phyloP scores from a whole-genome alignment of 2,797 vertebrate genomes.

The Meda fulgida region DNA sequence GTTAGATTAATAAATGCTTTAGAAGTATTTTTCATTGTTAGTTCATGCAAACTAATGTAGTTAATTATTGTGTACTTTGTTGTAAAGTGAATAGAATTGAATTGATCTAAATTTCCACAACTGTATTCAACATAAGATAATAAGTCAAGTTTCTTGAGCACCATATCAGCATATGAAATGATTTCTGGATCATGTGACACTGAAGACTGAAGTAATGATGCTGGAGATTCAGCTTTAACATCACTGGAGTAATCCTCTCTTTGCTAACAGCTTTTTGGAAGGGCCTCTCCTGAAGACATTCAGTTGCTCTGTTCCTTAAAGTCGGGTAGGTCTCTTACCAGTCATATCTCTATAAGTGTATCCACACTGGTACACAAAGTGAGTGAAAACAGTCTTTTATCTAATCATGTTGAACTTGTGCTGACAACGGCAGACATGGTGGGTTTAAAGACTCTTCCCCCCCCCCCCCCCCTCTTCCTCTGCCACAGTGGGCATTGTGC shows the following conservation, averaged over 20 bases:
- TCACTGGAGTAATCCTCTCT: neutral
- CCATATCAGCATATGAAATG: neutral
- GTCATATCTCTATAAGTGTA: constrained; percentile 40
- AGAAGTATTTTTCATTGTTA: neutral
- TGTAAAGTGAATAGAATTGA: neutral
- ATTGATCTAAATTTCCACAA: neutral
- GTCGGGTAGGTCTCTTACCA: constrained; percentile 1
- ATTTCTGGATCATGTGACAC: neutral
- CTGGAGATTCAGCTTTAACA: neutral
- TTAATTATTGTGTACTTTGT: neutral
- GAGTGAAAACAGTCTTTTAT: constrained; percentile 68
- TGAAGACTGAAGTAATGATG: neutral
- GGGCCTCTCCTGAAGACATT: neutral
- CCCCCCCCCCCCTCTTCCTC: constrained; percentile 59
- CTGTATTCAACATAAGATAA: neutral
- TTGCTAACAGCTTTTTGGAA: neutral
- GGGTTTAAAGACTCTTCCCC: constrained; percentile 69
- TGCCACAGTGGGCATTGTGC: constrained; percentile 67
- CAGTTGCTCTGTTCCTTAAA: neutral
- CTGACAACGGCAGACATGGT: constrained; percentile 72
- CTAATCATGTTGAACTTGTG: constrained; percentile 78
- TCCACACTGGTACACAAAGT: constrained; percentile 60
- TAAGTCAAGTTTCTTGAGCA: neutral
- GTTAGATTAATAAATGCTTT: neutral
- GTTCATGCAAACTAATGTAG: neutral